Base-by-base conservation (phyloP, 2,113 vertebrate genomes). In the Pogona vitticeps region DNA sequence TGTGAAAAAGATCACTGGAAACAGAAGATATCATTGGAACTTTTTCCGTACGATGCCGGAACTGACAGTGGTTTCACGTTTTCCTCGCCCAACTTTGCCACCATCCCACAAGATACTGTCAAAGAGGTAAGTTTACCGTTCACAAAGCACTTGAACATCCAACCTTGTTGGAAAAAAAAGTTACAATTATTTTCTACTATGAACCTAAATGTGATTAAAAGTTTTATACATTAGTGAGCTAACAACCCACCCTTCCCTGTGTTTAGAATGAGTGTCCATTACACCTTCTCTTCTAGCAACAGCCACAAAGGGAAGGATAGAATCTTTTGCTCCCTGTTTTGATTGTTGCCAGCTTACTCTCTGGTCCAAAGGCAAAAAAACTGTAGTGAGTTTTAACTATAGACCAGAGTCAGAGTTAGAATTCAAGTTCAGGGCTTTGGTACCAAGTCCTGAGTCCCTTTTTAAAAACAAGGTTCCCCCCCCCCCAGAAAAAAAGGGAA, bases 61-160 rank as follows among this genome's bases (percentile, higher is more conserved):
- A 99, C 99, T 0, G 98, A 99, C 73, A 99, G 98, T 3, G 98
- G 99, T 38, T 99, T 99, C 95, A 99, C 99, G 6, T 99, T 99
- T 95, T 99, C 99, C 3, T 99, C 98, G 0, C 99, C 99, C 56
- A 99, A 99, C 91, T 99, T 98, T 83, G 98, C 98, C n/a, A 99
- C 98, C 46, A 97, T 99, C 92, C 99, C 99, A 0, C 99, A 99
- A 93, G 98, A 98, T 88, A 97, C 97, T 12, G 97, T 99, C 86
- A 98, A 96, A 3, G 96, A 98, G 97, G 99, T 98, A 90, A 79
- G 95, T 86, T 15, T 15, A n/a, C 12, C 0, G 26, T 26, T 28
- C 52, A 28, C 23, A 28, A 40, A 46, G 52, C 26, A n/a, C 12
- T 36, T 7, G 56, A n/a, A 2, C 12, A 52, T n/a, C 26, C n/a